Percentiles rank a stretch among this genome's conserved stretches.
These are phyloP conservation scores for Glandiceps talaboti DNA, from an alignment of 53 echinoderm and acorn worm genomes.

Conservation along the genomic window DNA sequence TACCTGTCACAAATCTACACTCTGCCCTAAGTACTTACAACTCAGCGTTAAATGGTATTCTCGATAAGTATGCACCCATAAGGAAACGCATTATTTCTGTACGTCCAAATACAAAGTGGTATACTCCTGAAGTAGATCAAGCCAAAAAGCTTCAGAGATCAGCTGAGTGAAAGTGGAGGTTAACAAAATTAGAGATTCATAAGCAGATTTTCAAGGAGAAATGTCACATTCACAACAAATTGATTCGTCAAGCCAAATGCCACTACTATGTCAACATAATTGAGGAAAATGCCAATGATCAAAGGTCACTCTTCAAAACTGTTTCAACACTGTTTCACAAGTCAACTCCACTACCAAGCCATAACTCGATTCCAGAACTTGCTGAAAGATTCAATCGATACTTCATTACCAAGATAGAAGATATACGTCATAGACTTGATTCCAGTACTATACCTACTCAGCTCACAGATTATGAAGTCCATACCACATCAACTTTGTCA, in stretches of 20 bases:
- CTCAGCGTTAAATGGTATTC: conserved; percentile 1
- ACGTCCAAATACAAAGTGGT: conserved; percentile 20
- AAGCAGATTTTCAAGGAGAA: conserved; percentile 17
- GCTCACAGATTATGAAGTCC: neutral
- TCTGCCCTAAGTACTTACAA: conserved; percentile 13
- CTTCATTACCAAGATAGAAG: conserved; percentile 8
- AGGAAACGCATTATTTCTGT: neutral
- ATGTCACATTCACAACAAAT: conserved; percentile 8
- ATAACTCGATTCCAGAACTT: neutral
- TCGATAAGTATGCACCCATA: conserved; percentile 21
- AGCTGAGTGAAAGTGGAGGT: conserved; percentile 26
- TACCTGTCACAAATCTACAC: conserved; percentile 1
- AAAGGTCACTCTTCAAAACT: conserved; percentile 13
- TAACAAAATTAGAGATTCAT: conserved; percentile 11
- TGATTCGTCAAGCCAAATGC: conserved; percentile 11
- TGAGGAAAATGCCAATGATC: conserved; percentile 5
- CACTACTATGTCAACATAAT: conserved; percentile 15
- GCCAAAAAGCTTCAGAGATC: conserved; percentile 18
- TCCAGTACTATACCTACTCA: neutral
- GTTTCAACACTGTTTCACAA: conserved; percentile 7
- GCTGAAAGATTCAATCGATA: conserved; percentile 2
- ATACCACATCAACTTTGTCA: neutral
- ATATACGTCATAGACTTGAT: conserved; percentile 7
- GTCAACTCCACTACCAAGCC: neutral
- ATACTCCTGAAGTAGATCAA: conserved; percentile 1